Evolutionary conservation across 2,113 vertebrate genomes (phyloP).

Genomic region (Procavia capensis): DNA sequence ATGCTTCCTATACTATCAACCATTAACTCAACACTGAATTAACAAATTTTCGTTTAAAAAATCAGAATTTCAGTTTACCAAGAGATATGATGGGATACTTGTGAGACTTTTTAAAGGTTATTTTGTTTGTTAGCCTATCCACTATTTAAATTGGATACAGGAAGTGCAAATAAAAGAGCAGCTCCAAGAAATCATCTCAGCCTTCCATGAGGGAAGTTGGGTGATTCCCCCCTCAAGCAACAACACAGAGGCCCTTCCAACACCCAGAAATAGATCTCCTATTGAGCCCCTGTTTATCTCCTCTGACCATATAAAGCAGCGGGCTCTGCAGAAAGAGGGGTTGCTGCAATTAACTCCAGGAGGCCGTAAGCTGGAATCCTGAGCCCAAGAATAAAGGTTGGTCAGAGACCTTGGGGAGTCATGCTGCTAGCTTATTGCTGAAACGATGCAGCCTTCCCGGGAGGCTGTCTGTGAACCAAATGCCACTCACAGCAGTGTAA

Average conservation of each 20-base stretch:
- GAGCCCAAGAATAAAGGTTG: slow-evolving; percentile 12
- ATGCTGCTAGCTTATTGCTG: slow-evolving; percentile 2
- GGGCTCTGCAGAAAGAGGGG: slow-evolving; percentile 52
- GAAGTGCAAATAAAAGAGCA: not conserved
- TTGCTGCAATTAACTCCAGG: slow-evolving; percentile 64
- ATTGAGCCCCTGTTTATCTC: slow-evolving; percentile 74
- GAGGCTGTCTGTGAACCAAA: slow-evolving; percentile 28
- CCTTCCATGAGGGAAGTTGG: not conserved
- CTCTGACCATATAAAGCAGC: slow-evolving; percentile 73
- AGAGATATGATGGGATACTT: not conserved
- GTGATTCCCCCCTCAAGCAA: not conserved
- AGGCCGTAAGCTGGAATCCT: slow-evolving; percentile 4
- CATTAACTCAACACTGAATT: not conserved
- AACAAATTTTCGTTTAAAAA: not conserved
- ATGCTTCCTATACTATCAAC: not conserved
- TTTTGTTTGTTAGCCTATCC: not conserved
- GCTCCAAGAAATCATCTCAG: not conserved
- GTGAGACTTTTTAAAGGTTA: not conserved
- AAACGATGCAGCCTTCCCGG: not conserved
- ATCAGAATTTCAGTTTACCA: not conserved
- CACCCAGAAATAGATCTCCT: slow-evolving; percentile 74
- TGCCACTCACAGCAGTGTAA: not conserved
- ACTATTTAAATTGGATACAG: not conserved
- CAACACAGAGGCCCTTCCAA: slow-evolving; percentile 71
- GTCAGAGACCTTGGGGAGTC: slow-evolving; percentile 34